Evolutionary conservation across 2,797 vertebrate genomes (phyloP), one percentile per base, ranked within the genome.

Genomic region (Epinephelus coioides): DNA sequence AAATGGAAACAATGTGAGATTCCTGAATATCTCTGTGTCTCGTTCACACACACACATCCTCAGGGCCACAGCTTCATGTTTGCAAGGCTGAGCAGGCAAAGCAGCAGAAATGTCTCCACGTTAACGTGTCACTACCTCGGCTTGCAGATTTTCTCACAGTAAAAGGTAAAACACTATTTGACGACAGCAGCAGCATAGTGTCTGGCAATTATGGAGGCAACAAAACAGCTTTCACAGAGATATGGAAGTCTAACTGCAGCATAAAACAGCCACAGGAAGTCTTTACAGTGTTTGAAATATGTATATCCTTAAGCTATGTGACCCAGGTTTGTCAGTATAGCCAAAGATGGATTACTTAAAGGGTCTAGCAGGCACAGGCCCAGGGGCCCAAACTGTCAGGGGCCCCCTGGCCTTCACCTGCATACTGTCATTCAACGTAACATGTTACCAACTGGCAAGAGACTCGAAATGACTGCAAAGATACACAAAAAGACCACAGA

Each of bases 1-100:
- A 88, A 91, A 92, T 88, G 84, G 65, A 88, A 91, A 87, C 76
- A 68, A 79, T 59, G 56, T 46, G 47, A 27, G 43, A 75, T 79
- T 49, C 46, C 80, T 40, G 63, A 63, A 64, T 71, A 76, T 71
- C 59, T 70, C 13, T 44, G 7, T 34, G 34, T 34, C 34, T 34
- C 34, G 34, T 34, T 34, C 34, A 74, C 50, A 65, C 43, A 9
- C n/a, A 9, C 56, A 70, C 46, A 19, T 57, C 65, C 59, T 78
- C 71, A 10, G 2, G 53, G 74, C 56, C 73, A 19, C 44, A 5
- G 69, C 27, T 17, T 59, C 46, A n/a, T 4, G 38, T 65, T 91
- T 83, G 83, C 73, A 51, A 67, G 73, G 69, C 73, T 34, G 83
- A 69, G 83, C 82, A 59, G 68, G 63, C 57, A 56, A 21, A 65